Conservation (phyloP, 2,888 invertebrate genomes). For the Catotricha subobsoleta region DNA sequence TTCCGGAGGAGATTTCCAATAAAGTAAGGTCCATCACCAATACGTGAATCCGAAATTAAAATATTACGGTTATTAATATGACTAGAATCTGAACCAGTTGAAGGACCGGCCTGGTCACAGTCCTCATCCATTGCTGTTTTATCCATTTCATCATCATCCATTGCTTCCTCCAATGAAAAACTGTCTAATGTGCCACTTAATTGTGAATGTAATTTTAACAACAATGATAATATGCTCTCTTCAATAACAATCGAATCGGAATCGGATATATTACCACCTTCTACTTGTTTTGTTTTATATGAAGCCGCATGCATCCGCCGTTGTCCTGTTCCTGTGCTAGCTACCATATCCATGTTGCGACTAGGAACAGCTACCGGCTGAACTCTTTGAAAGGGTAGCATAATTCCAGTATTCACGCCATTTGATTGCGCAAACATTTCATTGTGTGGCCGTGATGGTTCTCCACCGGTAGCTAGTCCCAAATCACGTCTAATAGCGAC, state of each 20-base stretch:
- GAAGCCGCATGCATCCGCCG: conserved; percentile 12
- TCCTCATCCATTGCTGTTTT: conserved; percentile 21
- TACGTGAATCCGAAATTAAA: conserved; percentile 24
- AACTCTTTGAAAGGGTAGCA: conserved; percentile 29
- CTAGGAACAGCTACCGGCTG: conserved; percentile 29
- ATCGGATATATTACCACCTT: conserved; percentile 27
- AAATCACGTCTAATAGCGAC: conserved; percentile 26
- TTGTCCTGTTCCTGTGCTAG: conserved; percentile 24
- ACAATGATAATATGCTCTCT: conserved; percentile 76
- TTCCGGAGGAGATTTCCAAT: conserved; percentile 62
- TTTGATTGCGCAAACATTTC: conserved; percentile 28
- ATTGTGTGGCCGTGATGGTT: conserved; percentile 13
- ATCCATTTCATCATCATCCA: conserved; percentile 9
- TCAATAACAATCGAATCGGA: conserved; percentile 45
- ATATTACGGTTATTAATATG: background rate
- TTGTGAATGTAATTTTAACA: conserved; percentile 80
- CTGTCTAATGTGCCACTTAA: conserved; percentile 69
- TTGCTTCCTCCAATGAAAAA: conserved; percentile 41
- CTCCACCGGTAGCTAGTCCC: conserved; percentile 15
- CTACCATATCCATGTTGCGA: conserved; percentile 30
- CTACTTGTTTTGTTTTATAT: conserved; percentile 21
- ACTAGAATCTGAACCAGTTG: conserved; percentile 12
- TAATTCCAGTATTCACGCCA: conserved; percentile 21
- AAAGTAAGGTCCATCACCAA: conserved; percentile 77
- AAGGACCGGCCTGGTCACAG: conserved; percentile 20